Evolutionary conservation across 2,888 invertebrate genomes (phyloP).

Genomic region (Hydrotaea cyrtoneurina): DNA sequence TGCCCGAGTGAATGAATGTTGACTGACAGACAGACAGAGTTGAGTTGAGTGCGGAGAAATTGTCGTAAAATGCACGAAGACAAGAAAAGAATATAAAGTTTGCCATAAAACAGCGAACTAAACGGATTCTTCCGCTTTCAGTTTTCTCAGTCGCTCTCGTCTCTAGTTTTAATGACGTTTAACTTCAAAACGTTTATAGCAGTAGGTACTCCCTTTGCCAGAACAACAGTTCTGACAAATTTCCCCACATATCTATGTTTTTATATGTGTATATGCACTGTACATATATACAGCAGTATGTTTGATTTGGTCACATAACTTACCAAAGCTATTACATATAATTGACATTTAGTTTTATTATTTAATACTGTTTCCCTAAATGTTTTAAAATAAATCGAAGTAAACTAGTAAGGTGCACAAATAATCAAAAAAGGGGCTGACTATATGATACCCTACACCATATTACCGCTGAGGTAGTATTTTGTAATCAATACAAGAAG

Average conservation of each 20-base stretch:
- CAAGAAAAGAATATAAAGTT: constrained; percentile 49
- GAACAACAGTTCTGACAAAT: background rate
- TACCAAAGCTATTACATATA: constrained; percentile 5
- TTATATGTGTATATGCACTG: background rate
- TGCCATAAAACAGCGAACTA: constrained; percentile 39
- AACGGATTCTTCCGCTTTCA: constrained; percentile 29
- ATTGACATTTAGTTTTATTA: background rate
- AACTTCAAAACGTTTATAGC: constrained; percentile 2
- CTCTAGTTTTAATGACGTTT: background rate
- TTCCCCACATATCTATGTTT: background rate
- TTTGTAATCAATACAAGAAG: too few relatives aligned
- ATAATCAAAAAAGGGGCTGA: too few relatives aligned
- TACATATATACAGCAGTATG: background rate
- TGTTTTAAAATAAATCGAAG: too few relatives aligned
- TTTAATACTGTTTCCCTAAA: background rate
- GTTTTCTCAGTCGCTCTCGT: background rate
- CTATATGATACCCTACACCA: too few relatives aligned
- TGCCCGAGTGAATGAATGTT: constrained; percentile 2
- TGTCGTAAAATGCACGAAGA: background rate
- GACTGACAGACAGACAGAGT: background rate
- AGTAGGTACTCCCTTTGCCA: background rate
- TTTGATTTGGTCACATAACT: constrained; percentile 19
- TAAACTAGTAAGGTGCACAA: too few relatives aligned
- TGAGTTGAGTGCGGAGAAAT: background rate
- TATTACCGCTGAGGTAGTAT: too few relatives aligned